Base-by-base conservation (phyloP, 2,888 invertebrate species). In the Acanthosepion lycidas region DNA sequence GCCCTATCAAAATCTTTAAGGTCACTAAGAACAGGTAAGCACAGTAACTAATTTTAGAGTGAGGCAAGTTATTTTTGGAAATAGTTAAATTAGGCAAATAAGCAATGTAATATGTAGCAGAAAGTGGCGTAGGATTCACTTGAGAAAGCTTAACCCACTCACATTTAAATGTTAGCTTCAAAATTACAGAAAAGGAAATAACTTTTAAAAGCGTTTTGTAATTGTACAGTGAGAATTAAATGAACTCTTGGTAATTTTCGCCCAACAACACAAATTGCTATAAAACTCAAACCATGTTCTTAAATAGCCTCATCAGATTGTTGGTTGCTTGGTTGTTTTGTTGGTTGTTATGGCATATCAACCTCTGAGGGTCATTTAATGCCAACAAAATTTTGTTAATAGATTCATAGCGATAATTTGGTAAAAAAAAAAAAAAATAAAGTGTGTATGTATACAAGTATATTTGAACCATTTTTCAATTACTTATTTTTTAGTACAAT, bases 1-100 rank as follows among this genome's bases (percentile, higher is more conserved):
- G 9, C 78, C 78, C 78, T 23, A n/a, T 78, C n/a, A 78, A 78
- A 78, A 18, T n/a, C 78, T 33, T 15, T 78, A 33, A 78, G 78
- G 78, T 78, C 78, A 78, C 78, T 4, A 78, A 78, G 78, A 78
- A 78, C 78, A 78, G 78, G 78, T 78, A 78, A 78, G 78, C n/a
- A 78, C n/a, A 78, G 78, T 12, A 78, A 78, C 78, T 78, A 78
- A 78, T n/a, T 78, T 78, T 78, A 78, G 78, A 78, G 33, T 5
- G 5, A 33, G 78, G 78, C 78, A 78, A 15, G 78, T 33, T 78
- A 78, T 78, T 78, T 78, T 78, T n/a, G 78, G 78, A 78, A 5
- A 78, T 9, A 33, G 78, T 78, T n/a, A 78, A 78, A 78, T n/a
- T 78, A 33, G n/a, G 78, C n/a, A 78, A 78, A n/a, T 78, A 33